phyloP scores from a whole-genome alignment of 2,113 vertebrate species.

The Gracilinanus agilis region DNA sequence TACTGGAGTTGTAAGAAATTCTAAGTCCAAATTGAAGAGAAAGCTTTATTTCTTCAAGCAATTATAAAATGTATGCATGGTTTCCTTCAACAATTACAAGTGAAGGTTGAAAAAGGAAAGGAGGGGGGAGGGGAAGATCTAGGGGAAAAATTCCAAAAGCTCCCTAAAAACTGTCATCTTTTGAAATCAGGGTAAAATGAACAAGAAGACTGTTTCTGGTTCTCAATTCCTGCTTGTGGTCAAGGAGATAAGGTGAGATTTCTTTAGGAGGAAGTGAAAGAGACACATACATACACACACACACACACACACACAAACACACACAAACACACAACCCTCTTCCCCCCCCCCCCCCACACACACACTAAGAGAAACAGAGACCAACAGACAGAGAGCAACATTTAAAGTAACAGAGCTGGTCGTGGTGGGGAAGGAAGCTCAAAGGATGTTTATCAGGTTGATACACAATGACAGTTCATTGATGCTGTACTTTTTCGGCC shows the following conservation, averaged over 20 bases:
- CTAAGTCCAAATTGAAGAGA: neutral
- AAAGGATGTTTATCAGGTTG: neutral
- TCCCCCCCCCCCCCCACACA: no score
- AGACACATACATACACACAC: no score
- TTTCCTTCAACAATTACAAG: neutral
- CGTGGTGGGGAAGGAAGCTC: neutral
- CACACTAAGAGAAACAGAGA: no score
- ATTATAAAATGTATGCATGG: neutral
- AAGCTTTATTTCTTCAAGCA: slow-evolving; percentile 1
- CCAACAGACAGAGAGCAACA: neutral
- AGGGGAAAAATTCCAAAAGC: no score
- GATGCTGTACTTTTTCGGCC: slow-evolving; percentile 58
- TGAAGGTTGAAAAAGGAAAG: neutral
- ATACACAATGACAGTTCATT: slow-evolving; percentile 44
- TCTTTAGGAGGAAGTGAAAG: neutral
- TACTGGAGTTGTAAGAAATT: neutral
- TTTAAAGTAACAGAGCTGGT: neutral
- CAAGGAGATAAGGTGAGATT: slow-evolving; percentile 28
- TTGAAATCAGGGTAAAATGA: neutral
- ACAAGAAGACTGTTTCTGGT: neutral
- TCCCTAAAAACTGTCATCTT: neutral
- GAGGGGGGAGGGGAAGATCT: fast-evolving
- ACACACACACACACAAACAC: no score
- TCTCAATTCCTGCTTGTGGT: slow-evolving; percentile 47
- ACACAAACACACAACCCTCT: no score